These are phyloP conservation scores for Buathra laborator DNA, from an alignment of 2,888 invertebrate species.

Conservation along the genomic window DNA sequence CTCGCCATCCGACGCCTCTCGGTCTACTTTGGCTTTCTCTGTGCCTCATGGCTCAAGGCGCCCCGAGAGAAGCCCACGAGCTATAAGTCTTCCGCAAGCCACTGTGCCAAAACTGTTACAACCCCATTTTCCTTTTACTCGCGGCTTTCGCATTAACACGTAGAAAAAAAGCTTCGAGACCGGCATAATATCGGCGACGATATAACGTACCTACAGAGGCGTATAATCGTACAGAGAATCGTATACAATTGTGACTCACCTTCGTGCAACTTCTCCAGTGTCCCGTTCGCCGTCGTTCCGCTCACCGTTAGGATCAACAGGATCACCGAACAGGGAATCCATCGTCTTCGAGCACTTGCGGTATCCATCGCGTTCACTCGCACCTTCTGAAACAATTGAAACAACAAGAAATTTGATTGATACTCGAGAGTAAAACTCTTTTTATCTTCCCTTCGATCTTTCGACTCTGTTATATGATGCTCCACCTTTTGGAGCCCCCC, in stretches of 20 bases:
- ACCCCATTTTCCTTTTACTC: constrained; percentile 31
- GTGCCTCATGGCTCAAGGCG: constrained; percentile 13
- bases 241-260: constrained; percentile 75
- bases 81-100: constrained; percentile 12
- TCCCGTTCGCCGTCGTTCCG: constrained; percentile 79
- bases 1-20: constrained; percentile 68
- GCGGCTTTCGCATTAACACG: background rate
- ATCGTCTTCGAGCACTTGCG: constrained; percentile 77
- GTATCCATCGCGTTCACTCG: constrained; percentile 80
- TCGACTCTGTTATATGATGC: background rate
- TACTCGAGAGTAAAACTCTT: background rate
- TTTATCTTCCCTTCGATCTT: background rate
- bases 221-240: background rate
- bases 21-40: constrained; percentile 43
- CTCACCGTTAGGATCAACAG: constrained; percentile 72
- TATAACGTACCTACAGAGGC: background rate
- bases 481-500: background rate
- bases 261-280: constrained; percentile 83
- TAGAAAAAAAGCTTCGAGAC: constrained; percentile 13
- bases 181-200: background rate
- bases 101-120: constrained; percentile 46
- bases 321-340: constrained; percentile 75
- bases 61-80: constrained; percentile 16
- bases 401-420: background rate
- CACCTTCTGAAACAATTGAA: constrained; percentile 76